Conservation (phyloP, 2,113 vertebrate genomes). For the Copsychus sechellarum region DNA sequence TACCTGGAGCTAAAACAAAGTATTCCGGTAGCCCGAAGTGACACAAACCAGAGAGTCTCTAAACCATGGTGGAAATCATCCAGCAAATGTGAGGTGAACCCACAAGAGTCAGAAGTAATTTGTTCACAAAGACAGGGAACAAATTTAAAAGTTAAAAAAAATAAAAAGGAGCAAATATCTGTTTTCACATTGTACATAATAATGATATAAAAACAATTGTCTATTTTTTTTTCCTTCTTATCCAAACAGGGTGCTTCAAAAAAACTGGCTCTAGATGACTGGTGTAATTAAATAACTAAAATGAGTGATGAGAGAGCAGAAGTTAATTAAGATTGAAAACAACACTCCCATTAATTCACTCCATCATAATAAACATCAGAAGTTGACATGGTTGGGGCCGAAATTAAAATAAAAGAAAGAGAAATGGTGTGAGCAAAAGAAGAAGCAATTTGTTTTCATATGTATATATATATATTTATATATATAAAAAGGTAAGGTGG, state of each 20-base stretch:
- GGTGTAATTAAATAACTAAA: slow-evolving; percentile 80
- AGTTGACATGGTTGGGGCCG: slow-evolving; percentile 78
- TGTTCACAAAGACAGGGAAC: slow-evolving; percentile 86
- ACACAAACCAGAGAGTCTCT: slow-evolving; percentile 74
- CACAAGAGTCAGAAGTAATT: slow-evolving; percentile 76
- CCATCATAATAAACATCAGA: slow-evolving; percentile 75
- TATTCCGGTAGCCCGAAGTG: slow-evolving; percentile 81
- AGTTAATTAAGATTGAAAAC: slow-evolving; percentile 76
- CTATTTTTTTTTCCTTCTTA: slow-evolving; percentile 72
- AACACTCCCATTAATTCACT: slow-evolving; percentile 81
- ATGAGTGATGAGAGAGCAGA: slow-evolving; percentile 74
- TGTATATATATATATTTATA: slow-evolving; percentile 74
- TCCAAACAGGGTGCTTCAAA: slow-evolving; percentile 91
- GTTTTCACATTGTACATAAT: slow-evolving; percentile 87
- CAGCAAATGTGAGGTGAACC: slow-evolving; percentile 81
- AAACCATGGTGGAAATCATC: slow-evolving; percentile 73
- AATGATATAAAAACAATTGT: slow-evolving; percentile 85
- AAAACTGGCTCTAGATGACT: slow-evolving; percentile 85
- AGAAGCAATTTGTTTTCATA: slow-evolving; percentile 68
- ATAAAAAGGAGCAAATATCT: slow-evolving; percentile 68
- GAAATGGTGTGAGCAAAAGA: slow-evolving; percentile 58
- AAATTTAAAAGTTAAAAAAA: slow-evolving; percentile 69
- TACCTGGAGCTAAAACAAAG: slow-evolving; percentile 96
- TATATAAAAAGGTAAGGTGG: slow-evolving; percentile 57
- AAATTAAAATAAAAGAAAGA: slow-evolving; percentile 76